Conservation (phyloP, 1,140 invertebrate genomes). For the Heliconius nattereri region DNA sequence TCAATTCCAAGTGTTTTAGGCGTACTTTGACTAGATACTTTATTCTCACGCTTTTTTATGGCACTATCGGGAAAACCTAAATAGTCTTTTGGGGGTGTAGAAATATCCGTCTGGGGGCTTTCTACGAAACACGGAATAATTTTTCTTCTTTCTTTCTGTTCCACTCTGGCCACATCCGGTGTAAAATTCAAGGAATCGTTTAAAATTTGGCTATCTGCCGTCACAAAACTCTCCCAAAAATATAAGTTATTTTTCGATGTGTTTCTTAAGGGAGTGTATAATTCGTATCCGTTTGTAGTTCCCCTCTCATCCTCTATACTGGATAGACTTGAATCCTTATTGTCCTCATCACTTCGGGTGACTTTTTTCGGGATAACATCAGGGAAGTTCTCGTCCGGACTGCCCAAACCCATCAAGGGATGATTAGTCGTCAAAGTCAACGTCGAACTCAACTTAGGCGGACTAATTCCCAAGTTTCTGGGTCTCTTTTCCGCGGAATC, state of each 20-base stretch:
- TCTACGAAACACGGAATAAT: conserved; percentile 50
- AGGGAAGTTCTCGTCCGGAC: conserved; percentile 69
- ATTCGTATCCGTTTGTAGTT: conserved; percentile 54
- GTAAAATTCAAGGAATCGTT: conserved; percentile 51
- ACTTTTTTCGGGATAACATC: conserved; percentile 65
- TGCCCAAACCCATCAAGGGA: conserved; percentile 63
- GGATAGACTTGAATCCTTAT: conserved; percentile 64
- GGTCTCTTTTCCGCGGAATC: conserved; percentile 50
- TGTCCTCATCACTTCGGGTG: conserved; percentile 56
- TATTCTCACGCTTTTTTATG: conserved; percentile 49
- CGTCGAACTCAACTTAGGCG: conserved; percentile 60
- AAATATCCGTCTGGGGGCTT: conserved; percentile 23
- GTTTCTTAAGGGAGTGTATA: conserved; percentile 64
- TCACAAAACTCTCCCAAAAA: conserved; percentile 61
- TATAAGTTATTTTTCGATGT: conserved; percentile 73
- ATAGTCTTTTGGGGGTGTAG: conserved; percentile 29
- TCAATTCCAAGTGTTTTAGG: conserved; percentile 46
- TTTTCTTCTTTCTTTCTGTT: conserved; percentile 51
- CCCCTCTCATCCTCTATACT: conserved; percentile 67
- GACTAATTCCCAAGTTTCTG: conserved; percentile 56
- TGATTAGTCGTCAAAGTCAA: conserved; percentile 64
- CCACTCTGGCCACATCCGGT: conserved; percentile 56
- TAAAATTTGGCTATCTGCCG: conserved; percentile 59
- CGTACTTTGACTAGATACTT: conserved; percentile 52
- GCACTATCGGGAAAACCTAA: conserved; percentile 45